These are phyloP conservation scores for Heliocidaris tuberculata DNA, from an alignment of 35 echinoderm and acorn worm genomes.

Conservation along the genomic window DNA sequence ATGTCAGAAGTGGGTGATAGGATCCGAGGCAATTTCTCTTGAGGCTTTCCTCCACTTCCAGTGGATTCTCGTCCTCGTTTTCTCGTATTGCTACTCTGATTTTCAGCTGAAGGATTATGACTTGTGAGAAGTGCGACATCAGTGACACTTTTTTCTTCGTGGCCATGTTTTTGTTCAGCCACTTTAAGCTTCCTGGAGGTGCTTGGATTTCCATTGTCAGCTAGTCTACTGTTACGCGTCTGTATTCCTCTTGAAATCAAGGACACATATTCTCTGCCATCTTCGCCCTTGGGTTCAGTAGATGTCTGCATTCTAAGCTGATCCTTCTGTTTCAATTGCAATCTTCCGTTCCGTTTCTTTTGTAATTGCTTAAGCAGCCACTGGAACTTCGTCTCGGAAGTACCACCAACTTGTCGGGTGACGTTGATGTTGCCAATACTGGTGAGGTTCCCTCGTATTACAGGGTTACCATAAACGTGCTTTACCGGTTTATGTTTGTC, in stretches of 20 bases:
- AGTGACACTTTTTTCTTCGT: background rate
- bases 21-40: background rate
- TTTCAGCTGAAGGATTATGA: background rate
- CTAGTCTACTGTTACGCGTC: background rate
- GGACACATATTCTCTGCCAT: constrained; percentile 34
- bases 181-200: background rate
- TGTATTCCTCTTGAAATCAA: constrained; percentile 30
- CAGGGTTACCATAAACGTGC: constrained; percentile 12
- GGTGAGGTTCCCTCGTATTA: constrained; percentile 19
- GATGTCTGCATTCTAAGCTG: background rate
- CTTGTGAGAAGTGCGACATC: background rate
- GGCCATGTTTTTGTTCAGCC: background rate
- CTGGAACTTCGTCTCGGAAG: constrained; percentile 21
- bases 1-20: background rate
- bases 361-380: constrained; percentile 42
- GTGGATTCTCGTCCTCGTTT: constrained; percentile 32
- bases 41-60: constrained; percentile 3
- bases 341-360: background rate
- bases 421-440: constrained; percentile 30
- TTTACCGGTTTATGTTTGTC: background rate
- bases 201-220: background rate
- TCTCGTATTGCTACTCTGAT: background rate
- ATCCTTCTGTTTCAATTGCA: background rate
- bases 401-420: background rate
- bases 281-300: background rate